Evolutionary conservation across 2,113 vertebrate genomes (phyloP).

Genomic region (Ochotona princeps): DNA sequence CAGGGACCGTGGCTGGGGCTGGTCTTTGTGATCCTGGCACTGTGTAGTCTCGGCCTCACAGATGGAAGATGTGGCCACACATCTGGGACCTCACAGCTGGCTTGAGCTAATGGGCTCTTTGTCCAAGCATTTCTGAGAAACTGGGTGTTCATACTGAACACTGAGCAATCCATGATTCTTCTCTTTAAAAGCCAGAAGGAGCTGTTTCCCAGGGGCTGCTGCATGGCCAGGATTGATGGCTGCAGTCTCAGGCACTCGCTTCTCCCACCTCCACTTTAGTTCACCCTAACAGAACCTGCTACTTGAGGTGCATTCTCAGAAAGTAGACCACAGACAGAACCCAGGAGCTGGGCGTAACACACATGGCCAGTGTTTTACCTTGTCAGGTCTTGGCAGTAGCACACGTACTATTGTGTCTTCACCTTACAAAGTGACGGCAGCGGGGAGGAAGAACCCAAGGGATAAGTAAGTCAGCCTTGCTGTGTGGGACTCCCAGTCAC

Average conservation of each 20-base stretch:
- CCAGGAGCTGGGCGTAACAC: neutral
- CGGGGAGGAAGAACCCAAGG: no score
- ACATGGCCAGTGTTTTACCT: neutral
- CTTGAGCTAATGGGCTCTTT: neutral
- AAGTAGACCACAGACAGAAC: neutral
- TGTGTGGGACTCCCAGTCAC: no score
- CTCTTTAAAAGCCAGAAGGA: neutral
- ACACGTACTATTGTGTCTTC: no score
- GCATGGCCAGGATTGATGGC: neutral
- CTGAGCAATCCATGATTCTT: neutral
- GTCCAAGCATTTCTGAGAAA: neutral
- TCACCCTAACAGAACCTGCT: neutral
- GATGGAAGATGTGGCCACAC: neutral
- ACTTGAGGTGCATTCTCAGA: neutral
- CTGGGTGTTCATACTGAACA: neutral
- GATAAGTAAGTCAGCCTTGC: no score
- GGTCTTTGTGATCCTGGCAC: neutral
- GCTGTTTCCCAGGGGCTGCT: neutral
- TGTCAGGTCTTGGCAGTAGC: neutral
- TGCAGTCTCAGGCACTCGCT: accelerated
- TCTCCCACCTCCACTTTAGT: neutral
- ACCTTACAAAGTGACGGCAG: no score
- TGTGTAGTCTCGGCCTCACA: neutral
- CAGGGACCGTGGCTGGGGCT: neutral
- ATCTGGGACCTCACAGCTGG: neutral